Base-by-base conservation (phyloP, 1,140 invertebrate species). In the Drosophila miranda region DNA sequence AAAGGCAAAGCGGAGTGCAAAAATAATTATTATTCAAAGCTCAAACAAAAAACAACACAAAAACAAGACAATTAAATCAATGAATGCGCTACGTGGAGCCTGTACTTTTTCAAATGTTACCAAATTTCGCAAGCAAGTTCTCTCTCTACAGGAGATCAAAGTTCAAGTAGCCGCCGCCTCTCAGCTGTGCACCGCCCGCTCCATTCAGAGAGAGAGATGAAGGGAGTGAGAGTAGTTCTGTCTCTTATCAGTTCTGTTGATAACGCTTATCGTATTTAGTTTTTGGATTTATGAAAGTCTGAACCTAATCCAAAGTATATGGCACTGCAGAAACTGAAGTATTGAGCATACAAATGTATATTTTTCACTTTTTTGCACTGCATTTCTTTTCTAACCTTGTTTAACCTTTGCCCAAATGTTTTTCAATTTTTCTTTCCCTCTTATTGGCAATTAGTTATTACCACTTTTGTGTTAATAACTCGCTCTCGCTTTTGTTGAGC, bases 11-110 rank as follows among this genome's bases (percentile, higher is more conserved):
- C n/a, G 9, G 2, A 8, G 51, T 9, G 38, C 42, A 5, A 34
- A 11, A 48, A 56, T 1, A 26, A n/a, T 49, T 66, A 23, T 66
- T 26, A 13, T 13, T 38, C 11, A 13, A 68, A 67, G 67, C 55
- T 28, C 48, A 68, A 69, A 34, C 21, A 58, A 71, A 46, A 68
- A 75, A 75, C 45, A 58, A 70, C 68, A n/a, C 19, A 41, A 54
- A 57, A 70, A 70, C 26, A 41, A 41, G 16, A 38, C 62, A 55
- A 55, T 42, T 42, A 49, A 41, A 2, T 14, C 44, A 41, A 28
- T 34, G 43, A 68, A 21, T 48, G 43, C 64, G 43, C 64, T 67
- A 54, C 34, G 34, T 38, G n/a, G 50, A 67, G 64, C 19, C 43
- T 68, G 66, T 68, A 68, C 51, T 30, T 68, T 56, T 11, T 42